Conservation (phyloP, 2,113 vertebrate genomes). For the Brachyistius frenatus region DNA sequence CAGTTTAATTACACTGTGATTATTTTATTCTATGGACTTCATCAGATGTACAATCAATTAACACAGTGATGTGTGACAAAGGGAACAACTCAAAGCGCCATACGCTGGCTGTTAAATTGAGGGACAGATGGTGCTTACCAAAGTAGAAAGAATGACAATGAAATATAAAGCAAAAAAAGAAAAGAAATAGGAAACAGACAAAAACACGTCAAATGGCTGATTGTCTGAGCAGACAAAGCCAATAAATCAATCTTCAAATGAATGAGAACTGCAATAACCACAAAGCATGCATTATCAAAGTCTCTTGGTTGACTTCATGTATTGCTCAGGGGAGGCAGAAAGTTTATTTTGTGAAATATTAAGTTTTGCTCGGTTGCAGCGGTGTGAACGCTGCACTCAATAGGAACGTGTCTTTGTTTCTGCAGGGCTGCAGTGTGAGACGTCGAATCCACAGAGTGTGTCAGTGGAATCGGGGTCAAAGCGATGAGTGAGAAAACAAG, state of each 20-base stretch:
- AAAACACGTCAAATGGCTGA: slow-evolving; percentile 11
- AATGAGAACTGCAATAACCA: slow-evolving; percentile 25
- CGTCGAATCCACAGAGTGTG: background rate
- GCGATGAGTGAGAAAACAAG: slow-evolving; percentile 45
- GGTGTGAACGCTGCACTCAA: background rate
- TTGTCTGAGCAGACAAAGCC: slow-evolving; percentile 22
- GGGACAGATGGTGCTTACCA: slow-evolving; percentile 8
- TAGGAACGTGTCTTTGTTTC: background rate
- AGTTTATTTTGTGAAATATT: slow-evolving; percentile 1
- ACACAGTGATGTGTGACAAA: background rate
- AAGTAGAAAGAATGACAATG: slow-evolving; percentile 1
- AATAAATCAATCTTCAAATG: slow-evolving; percentile 31
- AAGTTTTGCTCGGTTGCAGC: slow-evolving; percentile 13
- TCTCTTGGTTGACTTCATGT: slow-evolving; percentile 8
- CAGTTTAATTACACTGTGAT: background rate
- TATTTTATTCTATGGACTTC: background rate
- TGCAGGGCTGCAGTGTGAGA: background rate
- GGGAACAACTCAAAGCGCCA: background rate
- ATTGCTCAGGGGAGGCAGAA: background rate
- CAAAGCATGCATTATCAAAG: slow-evolving; percentile 3
- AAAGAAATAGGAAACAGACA: background rate
- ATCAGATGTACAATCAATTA: slow-evolving; percentile 1
- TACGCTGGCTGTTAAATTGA: background rate
- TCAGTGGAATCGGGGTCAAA: slow-evolving; percentile 38
- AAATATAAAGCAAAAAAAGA: slow-evolving; percentile 7